Conservation (phyloP, 2,888 invertebrate genomes). For the Epinotia demarniana region DNA sequence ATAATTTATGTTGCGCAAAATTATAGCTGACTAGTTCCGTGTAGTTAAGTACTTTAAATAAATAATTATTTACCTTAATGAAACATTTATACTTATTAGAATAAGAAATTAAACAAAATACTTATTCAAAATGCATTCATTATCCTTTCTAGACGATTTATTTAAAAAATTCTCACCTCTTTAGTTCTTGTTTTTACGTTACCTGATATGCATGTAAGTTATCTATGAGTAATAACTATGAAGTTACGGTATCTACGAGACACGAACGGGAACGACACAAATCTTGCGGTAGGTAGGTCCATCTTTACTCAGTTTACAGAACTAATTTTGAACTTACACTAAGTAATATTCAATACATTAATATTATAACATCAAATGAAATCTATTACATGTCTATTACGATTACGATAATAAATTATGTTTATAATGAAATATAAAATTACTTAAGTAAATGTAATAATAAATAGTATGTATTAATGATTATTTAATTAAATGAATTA, state of each 20-base stretch:
- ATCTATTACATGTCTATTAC: slow-evolving; percentile 78
- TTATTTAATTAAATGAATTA: slow-evolving; percentile 79
- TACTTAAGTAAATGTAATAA: slow-evolving; percentile 82
- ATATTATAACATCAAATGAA: slow-evolving; percentile 80
- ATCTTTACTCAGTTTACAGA: slow-evolving; percentile 71
- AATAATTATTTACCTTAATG: slow-evolving; percentile 80
- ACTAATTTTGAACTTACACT: slow-evolving; percentile 81
- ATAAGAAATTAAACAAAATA: slow-evolving; percentile 67
- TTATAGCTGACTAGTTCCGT: slow-evolving; percentile 85
- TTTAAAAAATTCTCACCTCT: slow-evolving; percentile 68
- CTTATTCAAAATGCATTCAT: slow-evolving; percentile 72
- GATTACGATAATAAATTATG: slow-evolving; percentile 82
- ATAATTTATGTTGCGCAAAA: slow-evolving; percentile 82
- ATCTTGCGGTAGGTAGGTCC: slow-evolving; percentile 67
- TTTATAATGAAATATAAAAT: slow-evolving; percentile 75
- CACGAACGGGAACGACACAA: slow-evolving; percentile 73
- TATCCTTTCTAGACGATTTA: slow-evolving; percentile 65
- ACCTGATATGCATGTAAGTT: slow-evolving; percentile 77
- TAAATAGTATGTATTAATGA: slow-evolving; percentile 73
- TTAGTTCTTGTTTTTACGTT: slow-evolving; percentile 54
- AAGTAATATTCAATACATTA: slow-evolving; percentile 74
- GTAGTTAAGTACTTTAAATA: slow-evolving; percentile 85
- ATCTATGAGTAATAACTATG: slow-evolving; percentile 79
- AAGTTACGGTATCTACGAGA: slow-evolving; percentile 72
- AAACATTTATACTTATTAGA: slow-evolving; percentile 81